These are phyloP conservation scores for Corythaeola cristata DNA, from an alignment of 2,113 vertebrate genomes.

Conservation along the genomic window DNA sequence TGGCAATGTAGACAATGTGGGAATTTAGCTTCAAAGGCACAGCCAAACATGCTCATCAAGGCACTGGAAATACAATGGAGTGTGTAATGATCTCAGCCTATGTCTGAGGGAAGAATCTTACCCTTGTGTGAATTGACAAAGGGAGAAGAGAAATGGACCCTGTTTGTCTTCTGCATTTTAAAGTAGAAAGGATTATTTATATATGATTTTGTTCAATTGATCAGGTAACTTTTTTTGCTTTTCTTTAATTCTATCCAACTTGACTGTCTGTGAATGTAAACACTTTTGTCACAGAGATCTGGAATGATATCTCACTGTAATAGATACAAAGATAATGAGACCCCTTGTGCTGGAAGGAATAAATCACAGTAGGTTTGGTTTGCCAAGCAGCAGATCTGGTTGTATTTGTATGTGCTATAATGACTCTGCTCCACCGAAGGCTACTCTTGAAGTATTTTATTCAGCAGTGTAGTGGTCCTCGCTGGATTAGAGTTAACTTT, in stretches of 20 bases:
- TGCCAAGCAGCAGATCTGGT: neutral
- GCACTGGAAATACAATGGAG: neutral
- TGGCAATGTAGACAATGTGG: neutral
- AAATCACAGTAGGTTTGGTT: neutral
- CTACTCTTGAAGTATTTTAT: neutral
- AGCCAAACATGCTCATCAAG: neutral
- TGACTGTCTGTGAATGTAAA: neutral
- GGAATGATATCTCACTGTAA: neutral
- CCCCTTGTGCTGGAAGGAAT: neutral
- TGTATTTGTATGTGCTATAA: neutral
- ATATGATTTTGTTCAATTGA: neutral
- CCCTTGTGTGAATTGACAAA: neutral
- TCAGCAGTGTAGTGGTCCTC: fast-evolving
- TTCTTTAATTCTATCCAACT: neutral
- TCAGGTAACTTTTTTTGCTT: neutral
- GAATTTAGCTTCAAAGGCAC: neutral
- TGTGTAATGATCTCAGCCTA: neutral
- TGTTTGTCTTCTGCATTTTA: neutral
- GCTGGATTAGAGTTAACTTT: neutral
- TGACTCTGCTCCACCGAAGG: neutral
- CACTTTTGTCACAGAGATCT: neutral
- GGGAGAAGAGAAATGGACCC: neutral
- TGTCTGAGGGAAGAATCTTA: neutral
- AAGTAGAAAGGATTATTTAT: neutral
- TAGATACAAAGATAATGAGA: neutral